Conservation (phyloP, 2,888 invertebrate genomes). For the Mythimna lalbum region DNA sequence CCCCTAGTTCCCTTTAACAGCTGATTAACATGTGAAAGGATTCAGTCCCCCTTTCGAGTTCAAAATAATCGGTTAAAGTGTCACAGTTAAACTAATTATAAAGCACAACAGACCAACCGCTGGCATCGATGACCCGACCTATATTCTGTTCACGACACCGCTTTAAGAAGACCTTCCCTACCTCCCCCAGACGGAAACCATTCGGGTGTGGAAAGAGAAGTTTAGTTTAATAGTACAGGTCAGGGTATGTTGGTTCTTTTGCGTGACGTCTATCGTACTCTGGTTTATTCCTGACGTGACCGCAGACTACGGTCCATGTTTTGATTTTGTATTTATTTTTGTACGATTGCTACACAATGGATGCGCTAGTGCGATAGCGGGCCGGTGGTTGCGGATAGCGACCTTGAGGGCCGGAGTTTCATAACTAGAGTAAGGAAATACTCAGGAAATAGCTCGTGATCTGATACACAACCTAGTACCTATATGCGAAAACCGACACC, state of each 20-base stretch:
- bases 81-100: conserved; percentile 67
- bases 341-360: conserved; percentile 32
- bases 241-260: conserved; percentile 58
- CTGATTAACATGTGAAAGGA: conserved; percentile 26
- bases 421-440: background rate
- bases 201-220: conserved; percentile 5
- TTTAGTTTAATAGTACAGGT: conserved; percentile 30
- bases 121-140: conserved; percentile 72
- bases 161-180: conserved; percentile 48
- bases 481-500: no score
- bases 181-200: conserved; percentile 8
- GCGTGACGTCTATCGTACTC: conserved; percentile 50
- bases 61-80: conserved; percentile 27
- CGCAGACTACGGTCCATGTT: conserved; percentile 53
- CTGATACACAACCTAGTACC: background rate
- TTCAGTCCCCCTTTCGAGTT: conserved; percentile 22
- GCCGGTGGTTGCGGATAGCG: background rate
- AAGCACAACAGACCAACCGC: conserved; percentile 55
- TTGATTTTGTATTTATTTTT: conserved; percentile 55
- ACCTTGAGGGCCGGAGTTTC: conserved; percentile 13
- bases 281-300: conserved; percentile 66
- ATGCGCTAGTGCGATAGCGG: conserved; percentile 23
- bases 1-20: background rate
- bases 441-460: background rate
- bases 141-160: conserved; percentile 64